Percentiles rank a stretch among this genome's conserved stretches.
Conservation (phyloP, 2,888 invertebrate species). For the Halocaridina rubra region DNA sequence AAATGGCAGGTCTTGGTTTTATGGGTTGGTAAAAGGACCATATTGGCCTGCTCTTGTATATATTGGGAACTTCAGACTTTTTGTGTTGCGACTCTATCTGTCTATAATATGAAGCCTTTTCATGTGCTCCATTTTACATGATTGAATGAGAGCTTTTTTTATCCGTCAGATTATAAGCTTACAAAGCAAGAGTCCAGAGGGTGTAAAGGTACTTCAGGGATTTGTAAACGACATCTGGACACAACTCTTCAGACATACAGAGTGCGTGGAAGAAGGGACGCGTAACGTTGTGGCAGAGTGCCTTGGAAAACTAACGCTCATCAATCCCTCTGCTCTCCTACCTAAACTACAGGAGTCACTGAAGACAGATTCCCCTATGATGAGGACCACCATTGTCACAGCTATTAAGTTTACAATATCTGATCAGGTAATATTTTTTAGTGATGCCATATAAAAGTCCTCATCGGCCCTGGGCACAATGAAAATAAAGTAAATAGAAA, state of each 20-base stretch:
- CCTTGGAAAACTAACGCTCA: conserved; percentile 91
- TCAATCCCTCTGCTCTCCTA: conserved; percentile 88
- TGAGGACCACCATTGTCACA: conserved; percentile 95
- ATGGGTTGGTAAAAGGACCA: no score
- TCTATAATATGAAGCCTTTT: no score
- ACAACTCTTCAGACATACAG: conserved; percentile 92
- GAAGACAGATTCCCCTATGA: conserved; percentile 79
- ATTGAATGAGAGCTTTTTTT: no score
- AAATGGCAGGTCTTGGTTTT: no score
- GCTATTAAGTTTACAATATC: conserved; percentile 99
- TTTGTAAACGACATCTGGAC: conserved; percentile 80
- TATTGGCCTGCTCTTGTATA: no score
- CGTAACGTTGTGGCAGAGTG: conserved; percentile 99
- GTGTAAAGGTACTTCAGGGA: conserved; percentile 73
- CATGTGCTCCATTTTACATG: no score
- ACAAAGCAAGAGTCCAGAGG: conserved; percentile 80
- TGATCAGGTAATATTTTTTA: conserved; percentile 75
- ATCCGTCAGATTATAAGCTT: conserved; percentile 83
- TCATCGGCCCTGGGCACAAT: no score
- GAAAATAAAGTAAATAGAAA: no score
- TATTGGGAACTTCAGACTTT: no score
- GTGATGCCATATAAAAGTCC: no score
- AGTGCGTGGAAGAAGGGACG: conserved; percentile 97
- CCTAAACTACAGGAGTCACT: conserved; percentile 88
- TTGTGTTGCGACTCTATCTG: no score